Percentiles rank a stretch among this genome's conserved stretches.
Conservation (phyloP, 1,140 invertebrate genomes). For the Coelopa frigida region DNA sequence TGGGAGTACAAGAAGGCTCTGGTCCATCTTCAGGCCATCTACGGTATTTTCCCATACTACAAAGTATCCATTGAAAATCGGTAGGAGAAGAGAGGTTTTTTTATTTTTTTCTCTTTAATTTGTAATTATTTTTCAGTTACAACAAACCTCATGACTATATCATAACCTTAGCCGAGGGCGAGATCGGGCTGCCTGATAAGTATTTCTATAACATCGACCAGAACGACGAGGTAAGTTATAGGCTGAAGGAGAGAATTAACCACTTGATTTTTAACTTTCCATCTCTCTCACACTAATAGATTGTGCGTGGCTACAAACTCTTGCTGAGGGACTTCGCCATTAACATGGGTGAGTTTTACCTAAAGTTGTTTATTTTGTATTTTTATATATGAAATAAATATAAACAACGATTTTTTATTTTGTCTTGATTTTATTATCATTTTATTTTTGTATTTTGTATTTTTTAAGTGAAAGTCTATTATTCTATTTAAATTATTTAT, state of each 20-base stretch:
- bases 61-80: slow-evolving; percentile 36
- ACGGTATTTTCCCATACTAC: slow-evolving; percentile 40
- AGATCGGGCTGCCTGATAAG: slow-evolving; percentile 38
- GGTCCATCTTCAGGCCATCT: slow-evolving; percentile 30
- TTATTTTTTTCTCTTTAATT: not conserved
- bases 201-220: slow-evolving; percentile 36
- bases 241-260: too few relatives aligned
- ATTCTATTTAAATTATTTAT: too few relatives aligned
- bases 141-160: slow-evolving; percentile 39
- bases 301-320: slow-evolving; percentile 32
- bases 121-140: slow-evolving; percentile 16
- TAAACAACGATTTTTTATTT: too few relatives aligned
- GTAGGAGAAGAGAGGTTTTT: slow-evolving; percentile 4
- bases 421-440: too few relatives aligned
- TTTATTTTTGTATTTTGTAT: too few relatives aligned
- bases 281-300: too few relatives aligned
- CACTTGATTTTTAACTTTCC: too few relatives aligned
- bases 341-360: slow-evolving; percentile 30
- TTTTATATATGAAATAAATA: not conserved
- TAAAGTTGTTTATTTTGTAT: not conserved
- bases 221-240: slow-evolving; percentile 35
- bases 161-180: slow-evolving; percentile 38
- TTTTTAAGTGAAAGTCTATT: too few relatives aligned
- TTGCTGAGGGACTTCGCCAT: slow-evolving; percentile 40
- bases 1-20: slow-evolving; percentile 34